Conservation (phyloP, 1,140 invertebrate genomes). For the Bicyclus anynana region DNA sequence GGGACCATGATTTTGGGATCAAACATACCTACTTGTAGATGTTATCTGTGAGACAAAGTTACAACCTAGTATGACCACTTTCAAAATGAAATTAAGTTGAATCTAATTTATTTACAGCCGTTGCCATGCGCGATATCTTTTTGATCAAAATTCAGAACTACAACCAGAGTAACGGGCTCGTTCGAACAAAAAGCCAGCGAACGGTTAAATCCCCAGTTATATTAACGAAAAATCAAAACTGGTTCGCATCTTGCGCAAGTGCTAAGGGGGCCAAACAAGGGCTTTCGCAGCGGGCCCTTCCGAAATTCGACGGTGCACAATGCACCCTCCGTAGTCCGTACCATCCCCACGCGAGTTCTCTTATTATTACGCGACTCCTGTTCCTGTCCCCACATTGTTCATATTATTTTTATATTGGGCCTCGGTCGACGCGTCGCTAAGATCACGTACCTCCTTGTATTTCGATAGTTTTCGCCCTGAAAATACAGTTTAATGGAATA, state of each 20-base stretch:
- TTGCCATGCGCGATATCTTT: background rate
- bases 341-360: conserved; percentile 73
- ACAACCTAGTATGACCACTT: no score
- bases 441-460: conserved; percentile 30
- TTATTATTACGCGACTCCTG: conserved; percentile 72
- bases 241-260: conserved; percentile 75
- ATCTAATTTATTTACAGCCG: no score
- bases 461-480: background rate
- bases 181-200: conserved; percentile 25
- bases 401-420: conserved; percentile 72
- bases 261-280: conserved; percentile 71
- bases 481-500: background rate
- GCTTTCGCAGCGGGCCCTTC: conserved; percentile 68
- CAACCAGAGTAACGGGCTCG: conserved; percentile 33
- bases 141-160: conserved; percentile 1
- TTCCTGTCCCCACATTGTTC: conserved; percentile 74
- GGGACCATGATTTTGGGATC: no score
- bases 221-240: conserved; percentile 71
- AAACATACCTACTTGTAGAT: no score
- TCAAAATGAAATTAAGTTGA: no score
- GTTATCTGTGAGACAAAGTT: no score
- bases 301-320: conserved; percentile 75
- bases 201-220: conserved; percentile 47
- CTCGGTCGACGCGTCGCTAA: conserved; percentile 58
- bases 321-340: conserved; percentile 63